These are phyloP conservation scores for Mythimna pallens DNA, from an alignment of 2,888 invertebrate species.

Conservation along the genomic window DNA sequence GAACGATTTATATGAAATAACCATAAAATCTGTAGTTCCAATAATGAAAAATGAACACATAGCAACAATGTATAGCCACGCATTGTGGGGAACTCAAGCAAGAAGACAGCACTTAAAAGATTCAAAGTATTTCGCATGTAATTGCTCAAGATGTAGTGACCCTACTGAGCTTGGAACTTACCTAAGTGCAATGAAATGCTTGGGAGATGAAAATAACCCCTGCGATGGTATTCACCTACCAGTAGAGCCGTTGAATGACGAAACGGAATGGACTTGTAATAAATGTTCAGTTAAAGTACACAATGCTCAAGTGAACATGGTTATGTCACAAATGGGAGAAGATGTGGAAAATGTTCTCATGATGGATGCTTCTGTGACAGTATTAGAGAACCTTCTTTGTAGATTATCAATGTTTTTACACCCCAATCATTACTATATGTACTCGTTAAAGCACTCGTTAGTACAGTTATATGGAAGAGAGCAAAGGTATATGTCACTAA, in stretches of 20 bases:
- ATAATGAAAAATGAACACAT: slow-evolving; percentile 94
- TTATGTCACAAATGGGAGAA: slow-evolving; percentile 93
- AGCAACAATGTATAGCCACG: slow-evolving; percentile 96
- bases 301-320: slow-evolving; percentile 92
- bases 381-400: slow-evolving; percentile 92
- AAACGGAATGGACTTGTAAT: slow-evolving; percentile 94
- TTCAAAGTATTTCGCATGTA: slow-evolving; percentile 95
- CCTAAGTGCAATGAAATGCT: slow-evolving; percentile 93
- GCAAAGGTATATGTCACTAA: slow-evolving; percentile 91
- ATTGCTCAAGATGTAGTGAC: slow-evolving; percentile 94
- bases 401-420: slow-evolving; percentile 94
- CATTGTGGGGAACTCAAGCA: slow-evolving; percentile 96
- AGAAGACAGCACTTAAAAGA: slow-evolving; percentile 94
- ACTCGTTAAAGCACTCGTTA: slow-evolving; percentile 95
- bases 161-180: slow-evolving; percentile 95
- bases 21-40: slow-evolving; percentile 92
- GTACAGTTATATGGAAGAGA: slow-evolving; percentile 95
- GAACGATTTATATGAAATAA: slow-evolving; percentile 91
- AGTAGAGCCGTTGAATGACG: slow-evolving; percentile 92
- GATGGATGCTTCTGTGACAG: slow-evolving; percentile 91
- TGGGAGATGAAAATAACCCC: slow-evolving; percentile 89
- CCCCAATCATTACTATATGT: slow-evolving; percentile 96
- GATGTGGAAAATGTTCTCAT: slow-evolving; percentile 93
- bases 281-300: slow-evolving; percentile 92
- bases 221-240: slow-evolving; percentile 94